Conservation (phyloP, 1,140 invertebrate species). For the Drosophila jambulina region DNA sequence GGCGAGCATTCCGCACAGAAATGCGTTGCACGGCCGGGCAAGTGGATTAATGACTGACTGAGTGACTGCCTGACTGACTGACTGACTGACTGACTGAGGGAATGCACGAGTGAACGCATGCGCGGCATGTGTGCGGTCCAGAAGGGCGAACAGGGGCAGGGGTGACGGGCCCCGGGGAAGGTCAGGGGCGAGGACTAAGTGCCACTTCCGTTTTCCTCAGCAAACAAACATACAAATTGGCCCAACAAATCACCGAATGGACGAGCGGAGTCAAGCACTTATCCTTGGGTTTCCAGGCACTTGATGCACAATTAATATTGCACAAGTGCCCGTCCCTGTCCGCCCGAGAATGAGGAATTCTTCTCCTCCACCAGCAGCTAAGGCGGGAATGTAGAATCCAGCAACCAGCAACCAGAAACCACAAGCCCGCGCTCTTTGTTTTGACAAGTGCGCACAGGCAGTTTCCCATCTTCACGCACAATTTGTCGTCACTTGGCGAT, state of each 20-base stretch:
- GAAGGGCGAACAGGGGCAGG: not conserved
- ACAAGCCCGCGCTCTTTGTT: conserved; percentile 51
- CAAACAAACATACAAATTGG: conserved; percentile 30
- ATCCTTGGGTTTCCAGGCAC: conserved; percentile 30
- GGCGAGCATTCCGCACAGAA: conserved; percentile 15
- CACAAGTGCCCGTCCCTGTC: conserved; percentile 54
- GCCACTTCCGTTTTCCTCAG: conserved; percentile 57
- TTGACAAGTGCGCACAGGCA: conserved; percentile 70
- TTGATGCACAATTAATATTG: conserved; percentile 61
- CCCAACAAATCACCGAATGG: conserved; percentile 29
- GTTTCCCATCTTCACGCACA: conserved; percentile 75
- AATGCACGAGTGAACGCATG: conserved; percentile 41
- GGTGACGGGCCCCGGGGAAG: conserved; percentile 6
- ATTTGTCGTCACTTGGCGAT: conserved; percentile 84
- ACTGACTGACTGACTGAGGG: conserved; percentile 2
- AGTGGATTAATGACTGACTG: conserved; percentile 1
- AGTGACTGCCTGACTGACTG: conserved; percentile 10
- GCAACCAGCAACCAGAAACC: not conserved
- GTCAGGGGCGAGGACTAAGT: conserved; percentile 26
- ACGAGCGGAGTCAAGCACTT: conserved; percentile 29
- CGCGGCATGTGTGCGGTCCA: conserved; percentile 46
- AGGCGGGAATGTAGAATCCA: not conserved
- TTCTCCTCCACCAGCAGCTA: not conserved
- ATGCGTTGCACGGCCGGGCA: conserved; percentile 23
- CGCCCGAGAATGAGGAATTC: not conserved